Percentiles rank a stretch among this genome's conserved stretches.
Evolutionary conservation across 2,797 vertebrate genomes (phyloP).

Genomic region (Morelia viridis): DNA sequence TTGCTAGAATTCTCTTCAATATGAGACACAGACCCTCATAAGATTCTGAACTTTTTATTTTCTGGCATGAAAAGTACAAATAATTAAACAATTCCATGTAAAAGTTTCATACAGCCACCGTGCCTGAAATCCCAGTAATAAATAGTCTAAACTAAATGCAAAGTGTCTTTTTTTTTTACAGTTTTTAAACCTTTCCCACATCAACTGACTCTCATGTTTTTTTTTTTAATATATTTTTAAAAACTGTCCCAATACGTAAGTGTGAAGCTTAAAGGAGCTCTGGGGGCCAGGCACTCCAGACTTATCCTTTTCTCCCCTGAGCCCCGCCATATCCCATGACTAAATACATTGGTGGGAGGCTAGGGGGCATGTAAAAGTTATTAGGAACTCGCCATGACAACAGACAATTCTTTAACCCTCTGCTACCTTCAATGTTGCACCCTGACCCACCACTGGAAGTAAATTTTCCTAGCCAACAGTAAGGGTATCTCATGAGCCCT

Average conservation of each 20-base stretch:
- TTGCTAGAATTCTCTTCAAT: neutral
- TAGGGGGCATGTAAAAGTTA: constrained; percentile 28
- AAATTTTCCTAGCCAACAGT: neutral
- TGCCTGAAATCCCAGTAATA: constrained; percentile 94
- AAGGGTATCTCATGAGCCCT: neutral
- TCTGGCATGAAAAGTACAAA: constrained; percentile 99
- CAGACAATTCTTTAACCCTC: constrained; percentile 24
- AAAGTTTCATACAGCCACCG: constrained; percentile 93
- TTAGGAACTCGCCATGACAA: constrained; percentile 17
- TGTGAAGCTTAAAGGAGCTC: constrained; percentile 49
- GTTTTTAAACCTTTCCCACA: constrained; percentile 67
- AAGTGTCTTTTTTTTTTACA: constrained; percentile 81
- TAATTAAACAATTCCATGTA: constrained; percentile 99
- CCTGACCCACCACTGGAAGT: constrained; percentile 5
- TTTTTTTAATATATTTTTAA: constrained; percentile 65
- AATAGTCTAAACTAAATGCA: constrained; percentile 94
- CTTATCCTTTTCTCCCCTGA: constrained; percentile 11
- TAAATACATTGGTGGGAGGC: constrained; percentile 35
- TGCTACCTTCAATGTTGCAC: constrained; percentile 25
- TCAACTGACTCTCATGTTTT: constrained; percentile 37
- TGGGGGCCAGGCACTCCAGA: neutral
- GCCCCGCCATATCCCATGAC: constrained; percentile 30
- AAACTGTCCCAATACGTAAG: constrained; percentile 80
- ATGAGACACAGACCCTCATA: constrained; percentile 39
- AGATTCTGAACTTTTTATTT: constrained; percentile 90